Conservation (phyloP, 1,140 invertebrate species). For the Branchinecta lynchi region DNA sequence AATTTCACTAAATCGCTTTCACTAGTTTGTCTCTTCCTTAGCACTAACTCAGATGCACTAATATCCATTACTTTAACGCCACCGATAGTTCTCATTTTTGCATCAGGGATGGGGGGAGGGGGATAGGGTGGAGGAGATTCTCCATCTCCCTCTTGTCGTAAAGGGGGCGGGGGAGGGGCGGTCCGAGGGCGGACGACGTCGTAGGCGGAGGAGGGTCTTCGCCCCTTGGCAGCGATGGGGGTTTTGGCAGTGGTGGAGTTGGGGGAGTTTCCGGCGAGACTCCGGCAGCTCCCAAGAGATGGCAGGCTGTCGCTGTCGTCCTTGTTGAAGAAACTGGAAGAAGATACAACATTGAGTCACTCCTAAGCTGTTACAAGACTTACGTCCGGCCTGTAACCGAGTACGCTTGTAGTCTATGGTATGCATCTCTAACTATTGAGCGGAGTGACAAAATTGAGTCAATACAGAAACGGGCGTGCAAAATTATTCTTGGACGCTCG, state of each 20-base stretch:
- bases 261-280: neutral
- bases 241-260: neutral
- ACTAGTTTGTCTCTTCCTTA: neutral
- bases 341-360: too few relatives aligned
- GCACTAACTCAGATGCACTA: neutral
- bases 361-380: too few relatives aligned
- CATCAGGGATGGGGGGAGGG: too few relatives aligned
- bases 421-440: too few relatives aligned
- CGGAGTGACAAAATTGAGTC: too few relatives aligned
- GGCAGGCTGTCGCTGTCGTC: neutral
- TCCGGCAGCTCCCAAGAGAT: neutral
- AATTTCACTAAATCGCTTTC: neutral
- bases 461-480: too few relatives aligned
- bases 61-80: neutral
- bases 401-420: too few relatives aligned
- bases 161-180: slow-evolving; percentile 19
- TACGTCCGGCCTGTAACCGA: too few relatives aligned
- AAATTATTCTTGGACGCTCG: too few relatives aligned
- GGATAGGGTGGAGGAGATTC: neutral
- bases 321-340: neutral
- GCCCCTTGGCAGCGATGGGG: neutral
- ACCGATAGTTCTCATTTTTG: too few relatives aligned
- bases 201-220: neutral
- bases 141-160: neutral
- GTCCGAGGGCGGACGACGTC: slow-evolving; percentile 18